Evolutionary conservation across 2,888 invertebrate genomes (phyloP), one percentile per base, ranked within the genome.

Genomic region (Cosmopolites sordidus): DNA sequence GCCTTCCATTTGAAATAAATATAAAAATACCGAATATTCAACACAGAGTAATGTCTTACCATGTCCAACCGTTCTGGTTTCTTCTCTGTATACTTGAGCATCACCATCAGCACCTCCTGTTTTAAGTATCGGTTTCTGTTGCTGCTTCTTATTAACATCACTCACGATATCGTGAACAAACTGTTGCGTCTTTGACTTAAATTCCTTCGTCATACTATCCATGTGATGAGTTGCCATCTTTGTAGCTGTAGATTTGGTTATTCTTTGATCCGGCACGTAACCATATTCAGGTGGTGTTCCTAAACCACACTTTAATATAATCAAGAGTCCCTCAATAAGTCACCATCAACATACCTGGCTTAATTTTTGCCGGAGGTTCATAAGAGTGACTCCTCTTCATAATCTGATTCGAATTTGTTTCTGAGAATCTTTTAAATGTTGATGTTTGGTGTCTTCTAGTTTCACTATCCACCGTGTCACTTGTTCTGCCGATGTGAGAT

Each of bases 61-160:
- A 69, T 83, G 83, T 75, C 85, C 83, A 40, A 84, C 79, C 38
- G 83, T 78, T 64, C 85, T 78, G n/a, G 82, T 78, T 64, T 86
- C 85, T 68, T 86, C 85, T 57, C 84, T 76, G 68, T 84, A 86
- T 11, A 83, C 82, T 66, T 85, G 84, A n/a, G 84, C 83, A 60
- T 78, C 80, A 60, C 74, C 65, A 68, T 78, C 68, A 64, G 38
- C n/a, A 8, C 72, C 65, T 45, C 67, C 64, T 60, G 75, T 74
- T 61, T 78, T 78, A 56, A 78, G 64, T 54, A 77, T 77, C 4
- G 75, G 75, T 60, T 72, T 76, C 55, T 64, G 69, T 42, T 67
- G 66, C 6, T 62, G 59, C 39, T 67, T 59, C 53, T 67, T 68
- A 47, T 75, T 76, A 42, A 84, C 74, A 71, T 85, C 85, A 30